Percentiles rank a stretch among this genome's conserved stretches.
phyloP scores from a whole-genome alignment of 2,888 invertebrate genomes.

The Stenurella melanura region DNA sequence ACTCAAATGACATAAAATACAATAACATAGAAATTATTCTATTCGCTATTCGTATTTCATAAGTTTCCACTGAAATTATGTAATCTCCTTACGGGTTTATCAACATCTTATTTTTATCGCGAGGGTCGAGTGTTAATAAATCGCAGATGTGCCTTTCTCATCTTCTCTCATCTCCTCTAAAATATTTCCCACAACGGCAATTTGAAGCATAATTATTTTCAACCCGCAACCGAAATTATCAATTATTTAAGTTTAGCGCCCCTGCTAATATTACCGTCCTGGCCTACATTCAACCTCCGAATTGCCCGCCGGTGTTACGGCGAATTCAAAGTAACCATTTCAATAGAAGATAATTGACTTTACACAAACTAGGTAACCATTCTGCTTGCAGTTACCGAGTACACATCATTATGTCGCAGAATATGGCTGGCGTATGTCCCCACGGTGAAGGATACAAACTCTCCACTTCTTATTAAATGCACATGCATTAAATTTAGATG shows the following conservation, averaged over 20 bases:
- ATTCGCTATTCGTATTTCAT: too few species aligned
- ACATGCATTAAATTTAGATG: not conserved
- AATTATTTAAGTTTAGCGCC: not conserved
- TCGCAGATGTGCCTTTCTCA: conserved; percentile 7
- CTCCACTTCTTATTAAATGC: not conserved
- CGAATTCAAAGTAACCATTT: conserved; percentile 3
- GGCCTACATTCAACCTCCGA: conserved; percentile 3
- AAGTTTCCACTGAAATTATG: not conserved
- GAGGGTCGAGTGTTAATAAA: conserved; percentile 1
- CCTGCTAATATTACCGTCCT: not conserved
- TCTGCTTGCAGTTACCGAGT: not conserved
- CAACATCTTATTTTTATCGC: not conserved
- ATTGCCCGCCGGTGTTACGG: not conserved
- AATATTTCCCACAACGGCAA: conserved; percentile 7
- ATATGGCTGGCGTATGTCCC: not conserved
- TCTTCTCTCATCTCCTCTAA: not conserved
- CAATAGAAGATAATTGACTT: conserved; percentile 7
- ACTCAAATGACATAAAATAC: too few species aligned
- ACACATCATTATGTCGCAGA: not conserved
- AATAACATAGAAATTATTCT: too few species aligned
- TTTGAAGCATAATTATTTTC: conserved; percentile 7
- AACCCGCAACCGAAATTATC: not conserved
- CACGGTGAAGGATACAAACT: not conserved
- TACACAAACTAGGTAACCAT: not conserved
- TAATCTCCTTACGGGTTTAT: not conserved